These are phyloP conservation scores for Diadumene lineata DNA, from an alignment of 92 coral and sea anemone genomes.

Conservation along the genomic window DNA sequence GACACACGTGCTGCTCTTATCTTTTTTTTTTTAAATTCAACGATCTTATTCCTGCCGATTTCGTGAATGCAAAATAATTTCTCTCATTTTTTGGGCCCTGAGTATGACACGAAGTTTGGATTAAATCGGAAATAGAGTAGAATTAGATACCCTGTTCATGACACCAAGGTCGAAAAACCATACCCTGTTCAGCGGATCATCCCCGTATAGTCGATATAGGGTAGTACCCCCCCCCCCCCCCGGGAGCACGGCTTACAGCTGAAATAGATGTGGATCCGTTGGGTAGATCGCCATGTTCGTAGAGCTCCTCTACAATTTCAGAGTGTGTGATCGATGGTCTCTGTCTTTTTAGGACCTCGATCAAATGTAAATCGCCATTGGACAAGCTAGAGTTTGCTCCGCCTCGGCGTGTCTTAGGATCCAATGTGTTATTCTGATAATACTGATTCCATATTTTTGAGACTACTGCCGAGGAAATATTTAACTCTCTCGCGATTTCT, in stretches of 20 bases:
- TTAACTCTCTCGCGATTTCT: constrained; percentile 39
- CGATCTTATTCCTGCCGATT: no score
- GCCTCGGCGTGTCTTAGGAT: constrained; percentile 33
- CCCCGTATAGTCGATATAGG: no score
- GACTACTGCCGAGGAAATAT: constrained; percentile 33
- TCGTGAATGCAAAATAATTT: no score
- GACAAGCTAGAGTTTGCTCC: constrained; percentile 47
- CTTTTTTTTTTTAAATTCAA: no score
- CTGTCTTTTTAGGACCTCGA: constrained; percentile 53
- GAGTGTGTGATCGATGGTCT: constrained; percentile 39
- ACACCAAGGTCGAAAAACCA: no score
- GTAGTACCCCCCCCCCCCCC: no score
- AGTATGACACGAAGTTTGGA: no score
- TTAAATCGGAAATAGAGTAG: no score
- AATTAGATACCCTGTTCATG: no score
- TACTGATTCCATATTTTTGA: constrained; percentile 45
- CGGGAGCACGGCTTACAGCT: constrained; percentile 34
- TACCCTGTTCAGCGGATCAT: no score
- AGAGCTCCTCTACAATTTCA: constrained; percentile 32
- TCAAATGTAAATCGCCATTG: constrained; percentile 39
- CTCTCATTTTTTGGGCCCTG: no score
- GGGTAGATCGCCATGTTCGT: constrained; percentile 45
- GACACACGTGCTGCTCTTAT: no score
- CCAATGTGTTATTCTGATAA: constrained; percentile 32
- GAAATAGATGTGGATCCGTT: constrained; percentile 22